phyloP scores from a whole-genome alignment of 2,113 vertebrate species.

The Euleptes europaea region DNA sequence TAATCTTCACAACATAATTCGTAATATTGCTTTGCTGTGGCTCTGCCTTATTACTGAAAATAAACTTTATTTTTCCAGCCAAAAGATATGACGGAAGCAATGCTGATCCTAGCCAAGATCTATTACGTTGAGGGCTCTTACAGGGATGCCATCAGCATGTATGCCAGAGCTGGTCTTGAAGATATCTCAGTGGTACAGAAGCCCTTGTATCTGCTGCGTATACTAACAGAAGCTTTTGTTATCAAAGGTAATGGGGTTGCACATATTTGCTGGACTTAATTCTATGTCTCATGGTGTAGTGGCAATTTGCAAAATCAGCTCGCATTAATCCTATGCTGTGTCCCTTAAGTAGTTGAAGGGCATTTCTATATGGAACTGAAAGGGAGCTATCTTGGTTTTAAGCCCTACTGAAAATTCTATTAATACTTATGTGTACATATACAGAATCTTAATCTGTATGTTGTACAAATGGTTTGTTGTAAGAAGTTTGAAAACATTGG shows the following conservation, averaged over 20 bases:
- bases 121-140: slow-evolving; percentile 91
- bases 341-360: neutral
- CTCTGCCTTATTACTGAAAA: neutral
- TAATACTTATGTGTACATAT: slow-evolving; percentile 28
- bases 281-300: neutral
- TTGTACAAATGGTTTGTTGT: slow-evolving; percentile 47
- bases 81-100: slow-evolving; percentile 87
- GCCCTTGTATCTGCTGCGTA: slow-evolving; percentile 89
- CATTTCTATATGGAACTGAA: neutral
- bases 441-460: slow-evolving; percentile 37
- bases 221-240: slow-evolving; percentile 91
- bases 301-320: neutral
- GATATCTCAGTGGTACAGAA: slow-evolving; percentile 84
- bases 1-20: neutral
- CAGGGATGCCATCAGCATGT: slow-evolving; percentile 95
- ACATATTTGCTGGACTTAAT: neutral
- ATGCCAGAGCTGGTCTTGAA: slow-evolving; percentile 88
- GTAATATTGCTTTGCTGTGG: neutral
- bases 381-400: slow-evolving; percentile 20
- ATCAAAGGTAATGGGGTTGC: slow-evolving; percentile 87
- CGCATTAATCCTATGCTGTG: neutral
- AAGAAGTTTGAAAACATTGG: neutral
- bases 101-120: slow-evolving; percentile 93
- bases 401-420: slow-evolving; percentile 22
- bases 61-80: slow-evolving; percentile 71